phyloP scores from a whole-genome alignment of 2,888 invertebrate species.

The Endotricha flammealis region DNA sequence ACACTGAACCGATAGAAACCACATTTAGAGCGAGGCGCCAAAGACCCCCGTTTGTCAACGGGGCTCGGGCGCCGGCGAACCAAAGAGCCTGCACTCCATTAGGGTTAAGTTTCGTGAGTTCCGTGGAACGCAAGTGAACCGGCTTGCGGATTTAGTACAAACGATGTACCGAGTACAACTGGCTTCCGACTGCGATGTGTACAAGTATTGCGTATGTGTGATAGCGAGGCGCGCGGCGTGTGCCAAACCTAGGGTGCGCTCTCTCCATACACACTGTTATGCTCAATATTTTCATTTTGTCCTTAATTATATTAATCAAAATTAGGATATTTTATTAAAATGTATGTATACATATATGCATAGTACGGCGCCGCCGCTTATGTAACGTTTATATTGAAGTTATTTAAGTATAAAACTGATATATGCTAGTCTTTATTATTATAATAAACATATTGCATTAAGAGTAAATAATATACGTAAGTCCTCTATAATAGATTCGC shows the following conservation, averaged over 20 bases:
- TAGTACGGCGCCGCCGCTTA: constrained; percentile 20
- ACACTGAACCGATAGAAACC: no score
- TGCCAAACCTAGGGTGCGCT: background rate
- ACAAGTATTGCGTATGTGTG: constrained; percentile 15
- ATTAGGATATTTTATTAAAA: constrained; percentile 34
- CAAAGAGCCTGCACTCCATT: no score
- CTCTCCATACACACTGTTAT: constrained; percentile 32
- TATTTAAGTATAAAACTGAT: constrained; percentile 57
- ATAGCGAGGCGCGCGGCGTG: background rate
- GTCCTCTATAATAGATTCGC: constrained; percentile 46
- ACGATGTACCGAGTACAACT: background rate
- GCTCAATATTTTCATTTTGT: constrained; percentile 59
- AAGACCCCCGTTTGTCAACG: no score
- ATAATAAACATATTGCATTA: constrained; percentile 52
- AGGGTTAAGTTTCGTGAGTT: background rate
- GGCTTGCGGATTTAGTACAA: constrained; percentile 13
- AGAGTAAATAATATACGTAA: constrained; percentile 54
- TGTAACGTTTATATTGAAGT: constrained; percentile 43
- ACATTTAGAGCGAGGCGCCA: no score
- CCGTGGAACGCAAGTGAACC: background rate
- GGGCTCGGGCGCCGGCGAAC: no score
- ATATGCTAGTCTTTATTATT: constrained; percentile 76
- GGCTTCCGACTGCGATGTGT: constrained; percentile 11
- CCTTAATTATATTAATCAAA: constrained; percentile 45
- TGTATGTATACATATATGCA: constrained; percentile 23